These are phyloP conservation scores for Gymnodraco acuticeps DNA, from an alignment of 2,797 vertebrate species.

Conservation along the genomic window DNA sequence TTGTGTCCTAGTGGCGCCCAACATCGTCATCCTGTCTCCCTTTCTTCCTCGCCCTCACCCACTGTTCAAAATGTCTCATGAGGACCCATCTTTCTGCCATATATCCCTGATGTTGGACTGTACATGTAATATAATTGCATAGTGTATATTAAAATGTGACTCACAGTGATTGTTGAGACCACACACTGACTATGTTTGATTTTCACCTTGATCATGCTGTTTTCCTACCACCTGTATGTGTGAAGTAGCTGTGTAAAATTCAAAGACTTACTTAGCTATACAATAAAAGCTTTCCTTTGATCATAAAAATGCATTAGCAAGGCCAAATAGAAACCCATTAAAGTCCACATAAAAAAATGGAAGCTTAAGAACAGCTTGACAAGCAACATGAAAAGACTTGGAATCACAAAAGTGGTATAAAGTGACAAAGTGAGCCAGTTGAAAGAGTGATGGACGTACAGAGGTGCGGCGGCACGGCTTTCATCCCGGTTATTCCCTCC, in stretches of 20 bases:
- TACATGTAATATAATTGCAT: neutral
- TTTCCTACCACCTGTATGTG: slow-evolving; percentile 34
- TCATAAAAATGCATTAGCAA: slow-evolving; percentile 46
- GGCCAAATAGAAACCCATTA: slow-evolving; percentile 55
- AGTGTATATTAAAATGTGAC: slow-evolving; percentile 12
- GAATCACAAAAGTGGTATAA: slow-evolving; percentile 75
- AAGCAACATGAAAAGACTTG: slow-evolving; percentile 60
- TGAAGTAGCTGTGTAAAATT: slow-evolving; percentile 28
- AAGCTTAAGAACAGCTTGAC: slow-evolving; percentile 58
- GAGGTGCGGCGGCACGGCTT: slow-evolving; percentile 70
- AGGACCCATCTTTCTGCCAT: neutral
- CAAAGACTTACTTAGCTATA: slow-evolving; percentile 23
- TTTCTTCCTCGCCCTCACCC: slow-evolving; percentile 18
- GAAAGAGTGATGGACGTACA: slow-evolving; percentile 63
- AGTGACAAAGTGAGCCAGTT: slow-evolving; percentile 70
- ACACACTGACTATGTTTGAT: slow-evolving; percentile 41
- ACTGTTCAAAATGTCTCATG: slow-evolving; percentile 6
- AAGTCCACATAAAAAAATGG: slow-evolving; percentile 43
- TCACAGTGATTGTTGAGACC: slow-evolving; percentile 30
- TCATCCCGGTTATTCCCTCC: slow-evolving; percentile 64
- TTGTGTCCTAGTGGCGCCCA: slow-evolving; percentile 21
- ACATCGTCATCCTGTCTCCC: slow-evolving; percentile 1
- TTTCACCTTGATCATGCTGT: slow-evolving; percentile 23
- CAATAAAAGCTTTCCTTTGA: slow-evolving; percentile 55
- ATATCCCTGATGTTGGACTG: neutral